phyloP scores from a whole-genome alignment of 1,140 invertebrate genomes.

The Choristoneura fumiferana region DNA sequence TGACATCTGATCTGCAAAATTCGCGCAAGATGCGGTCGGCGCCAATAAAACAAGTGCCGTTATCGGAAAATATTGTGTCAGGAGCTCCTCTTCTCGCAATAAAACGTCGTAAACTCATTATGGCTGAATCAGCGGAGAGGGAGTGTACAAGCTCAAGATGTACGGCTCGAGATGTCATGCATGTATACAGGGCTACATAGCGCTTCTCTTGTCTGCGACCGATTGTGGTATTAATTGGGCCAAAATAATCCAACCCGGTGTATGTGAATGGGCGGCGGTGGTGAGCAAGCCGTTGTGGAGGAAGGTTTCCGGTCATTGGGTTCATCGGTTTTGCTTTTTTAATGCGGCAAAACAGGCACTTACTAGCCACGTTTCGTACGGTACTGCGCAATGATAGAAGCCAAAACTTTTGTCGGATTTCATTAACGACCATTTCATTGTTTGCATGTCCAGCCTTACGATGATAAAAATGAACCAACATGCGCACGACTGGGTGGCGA shows the following conservation, averaged over 20 bases:
- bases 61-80: too few species aligned
- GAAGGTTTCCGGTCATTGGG: slow-evolving; percentile 17
- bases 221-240: background rate
- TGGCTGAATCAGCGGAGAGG: slow-evolving; percentile 10
- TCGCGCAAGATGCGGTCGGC: too few species aligned
- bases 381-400: background rate
- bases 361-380: background rate
- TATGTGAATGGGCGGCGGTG: slow-evolving; percentile 20
- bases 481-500: too few species aligned
- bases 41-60: too few species aligned
- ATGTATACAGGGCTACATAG: slow-evolving; percentile 12
- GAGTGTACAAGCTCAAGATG: slow-evolving; percentile 28
- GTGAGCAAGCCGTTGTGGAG: slow-evolving; percentile 14
- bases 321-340: too few species aligned
- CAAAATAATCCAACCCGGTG: too few species aligned
- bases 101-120: slow-evolving; percentile 50
- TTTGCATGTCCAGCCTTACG: background rate
- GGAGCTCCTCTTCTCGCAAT: slow-evolving; percentile 44
- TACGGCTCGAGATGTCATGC: slow-evolving; percentile 22
- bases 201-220: slow-evolving; percentile 15
- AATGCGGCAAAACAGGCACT: background rate
- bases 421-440: slow-evolving; percentile 8
- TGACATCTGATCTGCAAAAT: too few species aligned
- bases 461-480: too few species aligned
- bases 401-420: slow-evolving; percentile 10